These are phyloP conservation scores for Philopedon plagiatum DNA, from an alignment of 2,888 invertebrate species.

Conservation along the genomic window DNA sequence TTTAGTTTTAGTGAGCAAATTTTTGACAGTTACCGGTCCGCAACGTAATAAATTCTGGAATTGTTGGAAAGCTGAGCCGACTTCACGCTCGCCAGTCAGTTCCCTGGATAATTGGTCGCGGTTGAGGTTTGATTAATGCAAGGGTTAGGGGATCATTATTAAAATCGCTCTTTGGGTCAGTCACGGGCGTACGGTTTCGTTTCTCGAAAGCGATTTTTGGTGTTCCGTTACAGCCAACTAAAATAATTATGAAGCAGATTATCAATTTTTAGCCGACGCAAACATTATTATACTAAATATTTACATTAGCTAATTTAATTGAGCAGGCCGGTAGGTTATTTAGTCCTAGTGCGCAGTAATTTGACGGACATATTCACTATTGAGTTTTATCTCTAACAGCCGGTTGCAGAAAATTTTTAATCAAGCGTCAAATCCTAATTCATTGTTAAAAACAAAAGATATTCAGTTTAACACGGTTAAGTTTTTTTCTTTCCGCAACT, in stretches of 20 bases:
- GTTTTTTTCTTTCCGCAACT: too few relatives aligned
- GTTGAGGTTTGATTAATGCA: conserved; percentile 60
- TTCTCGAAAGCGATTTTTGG: conserved; percentile 33
- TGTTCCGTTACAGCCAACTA: conserved; percentile 3
- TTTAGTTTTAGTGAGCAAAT: conserved; percentile 32
- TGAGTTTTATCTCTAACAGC: too few relatives aligned
- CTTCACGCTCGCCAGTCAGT: conserved; percentile 58
- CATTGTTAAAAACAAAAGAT: too few relatives aligned
- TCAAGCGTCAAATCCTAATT: too few relatives aligned
- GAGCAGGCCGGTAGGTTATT: too few relatives aligned
- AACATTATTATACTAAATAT: too few relatives aligned
- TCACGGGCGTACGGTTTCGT: conserved; percentile 34
- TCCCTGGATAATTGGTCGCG: conserved; percentile 61
- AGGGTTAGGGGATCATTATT: conserved; percentile 61
- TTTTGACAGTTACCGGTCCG: conserved; percentile 50
- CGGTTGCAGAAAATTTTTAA: too few relatives aligned
- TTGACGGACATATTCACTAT: too few relatives aligned
- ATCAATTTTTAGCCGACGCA: not conserved
- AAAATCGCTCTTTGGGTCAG: conserved; percentile 55
- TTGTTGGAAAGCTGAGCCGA: conserved; percentile 56
- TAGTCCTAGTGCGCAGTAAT: too few relatives aligned
- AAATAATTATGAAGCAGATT: conserved; percentile 2
- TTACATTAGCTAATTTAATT: too few relatives aligned
- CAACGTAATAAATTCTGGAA: conserved; percentile 55
- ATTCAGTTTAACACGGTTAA: too few relatives aligned